A percentile compares a stretch with the other conserved stretches of the same genome.
phyloP scores from a whole-genome alignment of 1,140 invertebrate species.

The Hypothenemus hampei region DNA sequence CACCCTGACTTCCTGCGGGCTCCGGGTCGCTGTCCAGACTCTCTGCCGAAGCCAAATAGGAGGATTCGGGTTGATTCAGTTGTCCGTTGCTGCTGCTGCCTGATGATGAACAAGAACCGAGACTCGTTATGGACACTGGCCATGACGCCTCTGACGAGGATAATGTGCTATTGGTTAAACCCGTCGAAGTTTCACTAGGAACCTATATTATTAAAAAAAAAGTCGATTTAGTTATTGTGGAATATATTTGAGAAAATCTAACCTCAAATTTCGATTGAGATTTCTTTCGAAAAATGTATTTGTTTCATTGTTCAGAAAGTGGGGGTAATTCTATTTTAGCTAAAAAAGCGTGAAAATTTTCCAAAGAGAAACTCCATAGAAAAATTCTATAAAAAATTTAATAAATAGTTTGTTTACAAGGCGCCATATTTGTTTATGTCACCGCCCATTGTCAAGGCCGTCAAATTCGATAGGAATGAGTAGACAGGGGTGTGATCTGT shows the following conservation, averaged over 20 bases:
- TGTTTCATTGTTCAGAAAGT: too few relatives aligned
- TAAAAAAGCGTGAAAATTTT: too few relatives aligned
- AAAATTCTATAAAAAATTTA: too few relatives aligned
- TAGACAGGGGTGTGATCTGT: too few relatives aligned
- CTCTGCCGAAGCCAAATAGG: conserved; percentile 44
- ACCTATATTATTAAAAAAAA: conserved; percentile 33
- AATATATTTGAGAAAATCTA: neutral
- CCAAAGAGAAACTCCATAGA: too few relatives aligned
- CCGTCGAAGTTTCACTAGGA: conserved; percentile 42
- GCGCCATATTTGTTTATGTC: too few relatives aligned
- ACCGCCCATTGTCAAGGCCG: too few relatives aligned
- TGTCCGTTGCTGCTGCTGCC: conserved; percentile 56
- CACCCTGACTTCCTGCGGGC: conserved; percentile 47
- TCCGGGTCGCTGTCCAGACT: conserved; percentile 51
- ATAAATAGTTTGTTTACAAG: too few relatives aligned
- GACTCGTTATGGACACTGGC: conserved; percentile 43
- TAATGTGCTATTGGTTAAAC: conserved; percentile 38
- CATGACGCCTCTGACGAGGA: conserved; percentile 43
- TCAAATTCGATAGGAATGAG: too few relatives aligned
- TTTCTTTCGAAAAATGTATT: too few relatives aligned
- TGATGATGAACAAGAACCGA: conserved; percentile 50
- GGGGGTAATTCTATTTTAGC: too few relatives aligned
- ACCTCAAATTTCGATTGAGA: too few relatives aligned
- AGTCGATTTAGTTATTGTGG: neutral
- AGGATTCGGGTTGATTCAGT: conserved; percentile 38